Conservation (phyloP, 2,888 invertebrate genomes). For the Leptinotarsa tumamoca region DNA sequence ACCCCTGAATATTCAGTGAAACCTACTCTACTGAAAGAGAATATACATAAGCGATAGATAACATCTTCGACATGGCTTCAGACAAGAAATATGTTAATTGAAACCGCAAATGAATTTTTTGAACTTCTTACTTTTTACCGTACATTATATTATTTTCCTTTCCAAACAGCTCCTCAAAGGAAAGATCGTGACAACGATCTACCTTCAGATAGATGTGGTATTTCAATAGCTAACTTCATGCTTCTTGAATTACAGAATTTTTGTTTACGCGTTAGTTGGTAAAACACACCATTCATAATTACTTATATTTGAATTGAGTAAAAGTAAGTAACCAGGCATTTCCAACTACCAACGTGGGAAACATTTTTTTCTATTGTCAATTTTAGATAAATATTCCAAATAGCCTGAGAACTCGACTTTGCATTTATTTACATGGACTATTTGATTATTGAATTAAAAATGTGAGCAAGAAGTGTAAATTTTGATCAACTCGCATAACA, state of each 20-base stretch:
- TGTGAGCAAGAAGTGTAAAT: conserved; percentile 28
- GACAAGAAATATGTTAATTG: background rate
- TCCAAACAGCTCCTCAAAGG: background rate
- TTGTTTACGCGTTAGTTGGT: conserved; percentile 35
- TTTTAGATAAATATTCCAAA: conserved; percentile 22
- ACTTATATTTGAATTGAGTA: conserved; percentile 48
- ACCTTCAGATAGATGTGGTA: conserved; percentile 21
- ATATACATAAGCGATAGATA: no score
- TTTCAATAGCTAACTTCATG: conserved; percentile 38
- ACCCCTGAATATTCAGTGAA: no score
- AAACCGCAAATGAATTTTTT: conserved; percentile 2
- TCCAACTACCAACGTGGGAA: conserved; percentile 43
- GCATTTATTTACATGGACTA: conserved; percentile 39
- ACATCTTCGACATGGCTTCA: no score
- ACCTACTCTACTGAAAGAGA: no score
- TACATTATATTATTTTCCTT: conserved; percentile 1
- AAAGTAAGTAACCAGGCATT: conserved; percentile 41
- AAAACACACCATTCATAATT: conserved; percentile 49
- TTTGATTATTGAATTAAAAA: conserved; percentile 43
- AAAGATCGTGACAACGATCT: conserved; percentile 9
- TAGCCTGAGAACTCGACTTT: conserved; percentile 37
- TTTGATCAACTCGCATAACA: conserved; percentile 4
- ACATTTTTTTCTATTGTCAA: conserved; percentile 32
- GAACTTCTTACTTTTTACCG: background rate
- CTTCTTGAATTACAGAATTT: conserved; percentile 36